phyloP scores from a whole-genome alignment of 2,888 invertebrate species.

The Dione juno region DNA sequence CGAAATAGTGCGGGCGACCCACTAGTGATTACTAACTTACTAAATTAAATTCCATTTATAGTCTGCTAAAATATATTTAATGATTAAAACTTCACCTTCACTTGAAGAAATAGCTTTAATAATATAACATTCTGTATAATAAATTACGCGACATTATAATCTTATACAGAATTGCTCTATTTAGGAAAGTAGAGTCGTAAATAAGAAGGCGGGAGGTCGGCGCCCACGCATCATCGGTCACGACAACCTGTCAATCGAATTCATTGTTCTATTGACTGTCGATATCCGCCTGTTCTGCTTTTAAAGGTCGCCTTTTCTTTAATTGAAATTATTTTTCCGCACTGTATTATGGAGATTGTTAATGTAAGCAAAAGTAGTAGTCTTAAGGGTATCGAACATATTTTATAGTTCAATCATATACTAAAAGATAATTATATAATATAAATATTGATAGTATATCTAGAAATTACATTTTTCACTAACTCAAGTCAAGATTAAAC shows the following conservation, averaged over 20 bases:
- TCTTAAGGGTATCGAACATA: too few relatives aligned
- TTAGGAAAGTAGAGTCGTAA: constrained; percentile 12
- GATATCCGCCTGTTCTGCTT: constrained; percentile 51
- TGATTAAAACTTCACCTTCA: too few relatives aligned
- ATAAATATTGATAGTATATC: too few relatives aligned
- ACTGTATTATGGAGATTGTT: too few relatives aligned
- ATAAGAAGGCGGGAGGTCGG: constrained; percentile 53
- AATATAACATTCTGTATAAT: background rate
- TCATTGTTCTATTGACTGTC: constrained; percentile 53
- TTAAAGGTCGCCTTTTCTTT: constrained; percentile 41
- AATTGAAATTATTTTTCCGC: background rate
- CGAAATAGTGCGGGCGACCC: too few relatives aligned
- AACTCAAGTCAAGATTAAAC: background rate
- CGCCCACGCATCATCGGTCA: constrained; percentile 59
- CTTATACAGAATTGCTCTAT: constrained; percentile 4
- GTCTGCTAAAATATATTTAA: too few relatives aligned
- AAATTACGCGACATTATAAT: background rate
- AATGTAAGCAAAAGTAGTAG: too few relatives aligned
- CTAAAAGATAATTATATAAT: too few relatives aligned
- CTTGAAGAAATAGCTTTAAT: background rate
- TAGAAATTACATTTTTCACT: too few relatives aligned
- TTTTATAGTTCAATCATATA: too few relatives aligned
- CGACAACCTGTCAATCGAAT: constrained; percentile 58
- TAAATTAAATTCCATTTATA: too few relatives aligned
- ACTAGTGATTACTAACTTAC: too few relatives aligned